These are phyloP conservation scores for Sebastes oblongus DNA, from an alignment of 2,797 vertebrate genomes.

Conservation along the genomic window DNA sequence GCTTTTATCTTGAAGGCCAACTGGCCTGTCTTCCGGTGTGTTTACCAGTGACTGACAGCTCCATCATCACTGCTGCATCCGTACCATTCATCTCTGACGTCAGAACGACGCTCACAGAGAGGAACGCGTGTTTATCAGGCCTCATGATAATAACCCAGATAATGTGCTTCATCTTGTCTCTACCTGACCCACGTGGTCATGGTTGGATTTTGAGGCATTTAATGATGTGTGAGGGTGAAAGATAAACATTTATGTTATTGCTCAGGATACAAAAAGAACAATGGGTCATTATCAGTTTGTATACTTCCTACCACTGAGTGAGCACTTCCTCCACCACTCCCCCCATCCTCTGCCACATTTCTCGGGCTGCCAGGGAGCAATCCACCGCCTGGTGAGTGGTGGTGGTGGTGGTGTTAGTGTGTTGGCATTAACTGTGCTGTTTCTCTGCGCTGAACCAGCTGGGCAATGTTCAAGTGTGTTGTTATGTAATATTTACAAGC, in stretches of 20 bases:
- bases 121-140: slow-evolving; percentile 48
- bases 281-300: neutral
- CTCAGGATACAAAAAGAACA: neutral
- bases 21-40: slow-evolving; percentile 23
- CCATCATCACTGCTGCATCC: slow-evolving; percentile 46
- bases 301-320: neutral
- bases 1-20: slow-evolving; percentile 37
- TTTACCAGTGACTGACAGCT: neutral
- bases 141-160: slow-evolving; percentile 17
- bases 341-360: neutral
- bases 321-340: neutral
- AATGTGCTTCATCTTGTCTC: neutral
- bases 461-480: slow-evolving; percentile 43
- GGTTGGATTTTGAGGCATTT: neutral
- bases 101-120: slow-evolving; percentile 57
- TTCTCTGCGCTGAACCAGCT: slow-evolving; percentile 31
- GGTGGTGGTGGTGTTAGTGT: neutral
- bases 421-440: slow-evolving; percentile 22
- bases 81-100: slow-evolving; percentile 70
- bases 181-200: too few species aligned
- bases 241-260: neutral
- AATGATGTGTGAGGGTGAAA: neutral
- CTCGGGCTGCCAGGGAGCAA: neutral
- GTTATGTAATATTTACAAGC: slow-evolving; percentile 62
- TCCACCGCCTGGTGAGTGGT: neutral